Evolutionary conservation across 2,797 vertebrate genomes (phyloP).

Genomic region (Leptodactylus fallax): DNA sequence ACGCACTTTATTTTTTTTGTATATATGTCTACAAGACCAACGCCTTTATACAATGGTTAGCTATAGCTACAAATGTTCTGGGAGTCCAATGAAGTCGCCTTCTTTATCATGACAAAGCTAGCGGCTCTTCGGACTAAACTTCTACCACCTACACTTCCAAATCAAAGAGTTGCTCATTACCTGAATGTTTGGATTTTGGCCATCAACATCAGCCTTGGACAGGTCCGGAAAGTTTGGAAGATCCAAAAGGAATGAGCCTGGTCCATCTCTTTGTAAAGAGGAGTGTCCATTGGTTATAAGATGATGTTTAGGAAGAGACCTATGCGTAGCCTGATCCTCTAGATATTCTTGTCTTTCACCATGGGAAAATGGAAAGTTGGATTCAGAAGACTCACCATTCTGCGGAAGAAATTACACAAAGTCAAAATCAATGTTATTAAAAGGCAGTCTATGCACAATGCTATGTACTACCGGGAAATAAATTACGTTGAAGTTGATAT

Average conservation of each 20-base stretch:
- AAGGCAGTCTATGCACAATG: too few species aligned
- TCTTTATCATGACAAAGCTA: not conserved
- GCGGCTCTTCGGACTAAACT: not conserved
- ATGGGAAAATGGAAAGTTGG: slow-evolving; percentile 71
- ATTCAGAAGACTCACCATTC: slow-evolving; percentile 68
- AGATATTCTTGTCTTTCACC: slow-evolving; percentile 76
- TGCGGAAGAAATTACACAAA: slow-evolving; percentile 5
- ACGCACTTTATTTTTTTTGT: too few species aligned
- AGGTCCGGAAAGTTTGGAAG: slow-evolving; percentile 97
- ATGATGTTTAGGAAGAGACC: slow-evolving; percentile 81
- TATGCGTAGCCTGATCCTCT: slow-evolving; percentile 78
- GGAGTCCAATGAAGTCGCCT: too few species aligned
- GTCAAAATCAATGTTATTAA: not conserved
- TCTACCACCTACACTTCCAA: not conserved
- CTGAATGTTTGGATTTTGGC: slow-evolving; percentile 98
- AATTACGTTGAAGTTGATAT: too few species aligned
- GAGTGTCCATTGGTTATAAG: slow-evolving; percentile 75
- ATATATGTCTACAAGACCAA: too few species aligned
- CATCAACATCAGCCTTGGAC: slow-evolving; percentile 94
- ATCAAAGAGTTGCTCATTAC: slow-evolving; percentile 71
- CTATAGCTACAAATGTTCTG: too few species aligned
- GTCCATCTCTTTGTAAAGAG: slow-evolving; percentile 85
- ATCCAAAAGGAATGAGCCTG: slow-evolving; percentile 90
- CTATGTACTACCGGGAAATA: too few species aligned
- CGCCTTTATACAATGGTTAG: too few species aligned